phyloP scores from a whole-genome alignment of 1,140 invertebrate species.

The Megathymus violae region DNA sequence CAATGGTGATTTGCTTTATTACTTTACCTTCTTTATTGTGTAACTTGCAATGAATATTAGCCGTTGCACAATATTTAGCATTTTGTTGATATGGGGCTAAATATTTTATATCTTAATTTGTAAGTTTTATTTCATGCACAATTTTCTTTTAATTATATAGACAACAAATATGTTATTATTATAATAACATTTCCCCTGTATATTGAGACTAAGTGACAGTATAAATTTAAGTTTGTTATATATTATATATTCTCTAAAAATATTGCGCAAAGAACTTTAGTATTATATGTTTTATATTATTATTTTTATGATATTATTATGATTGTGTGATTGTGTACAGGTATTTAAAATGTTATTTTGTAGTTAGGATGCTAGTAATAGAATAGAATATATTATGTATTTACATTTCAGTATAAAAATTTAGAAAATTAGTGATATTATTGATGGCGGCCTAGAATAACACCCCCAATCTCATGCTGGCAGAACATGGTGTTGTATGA shows the following conservation, averaged over 20 bases:
- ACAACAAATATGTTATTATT: neutral
- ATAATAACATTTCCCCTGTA: neutral
- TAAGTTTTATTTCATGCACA: slow-evolving; percentile 25
- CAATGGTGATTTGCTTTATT: no score
- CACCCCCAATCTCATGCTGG: no score
- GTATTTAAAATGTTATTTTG: no score
- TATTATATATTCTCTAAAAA: slow-evolving; percentile 1
- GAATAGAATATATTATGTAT: no score
- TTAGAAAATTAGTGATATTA: no score
- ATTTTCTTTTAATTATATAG: neutral
- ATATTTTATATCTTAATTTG: slow-evolving; percentile 4
- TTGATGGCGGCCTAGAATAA: no score
- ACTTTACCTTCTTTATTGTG: neutral
- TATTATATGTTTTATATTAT: neutral
- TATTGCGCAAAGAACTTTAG: slow-evolving; percentile 12
- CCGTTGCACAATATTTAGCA: slow-evolving; percentile 24
- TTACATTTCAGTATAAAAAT: no score
- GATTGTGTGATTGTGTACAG: no score
- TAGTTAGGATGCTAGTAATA: no score
- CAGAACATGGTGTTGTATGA: no score
- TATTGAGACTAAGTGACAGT: neutral
- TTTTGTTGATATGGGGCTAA: slow-evolving; percentile 15
- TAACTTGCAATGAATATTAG: slow-evolving; percentile 1
- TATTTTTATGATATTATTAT: slow-evolving; percentile 1
- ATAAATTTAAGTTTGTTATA: slow-evolving; percentile 5